These are phyloP conservation scores for Amphiprion percula DNA, from an alignment of 2,113 vertebrate species.

Conservation along the genomic window DNA sequence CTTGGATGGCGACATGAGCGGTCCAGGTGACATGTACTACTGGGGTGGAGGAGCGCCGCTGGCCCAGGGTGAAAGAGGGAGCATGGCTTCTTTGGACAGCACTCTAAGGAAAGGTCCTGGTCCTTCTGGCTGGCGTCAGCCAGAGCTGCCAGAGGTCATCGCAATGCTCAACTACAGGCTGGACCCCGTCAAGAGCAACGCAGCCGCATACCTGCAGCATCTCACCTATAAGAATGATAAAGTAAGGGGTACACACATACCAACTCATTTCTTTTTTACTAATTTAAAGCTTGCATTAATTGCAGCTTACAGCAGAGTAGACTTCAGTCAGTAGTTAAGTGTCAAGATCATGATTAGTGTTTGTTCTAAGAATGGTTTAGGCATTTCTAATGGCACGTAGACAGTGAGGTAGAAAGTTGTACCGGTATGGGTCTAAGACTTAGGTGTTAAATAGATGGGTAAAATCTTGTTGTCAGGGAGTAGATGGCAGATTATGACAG, in stretches of 20 bases:
- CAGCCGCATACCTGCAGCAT: slow-evolving; percentile 95
- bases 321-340: background rate
- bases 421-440: too few species aligned
- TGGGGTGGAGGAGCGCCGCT: slow-evolving; percentile 88
- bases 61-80: slow-evolving; percentile 92
- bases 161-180: slow-evolving; percentile 95
- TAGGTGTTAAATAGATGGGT: too few species aligned
- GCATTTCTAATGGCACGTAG: too few species aligned
- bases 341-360: background rate
- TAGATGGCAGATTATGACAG: too few species aligned
- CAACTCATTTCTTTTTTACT: fast-evolving
- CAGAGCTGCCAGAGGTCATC: slow-evolving; percentile 95
- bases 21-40: slow-evolving; percentile 89
- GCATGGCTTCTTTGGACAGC: slow-evolving; percentile 95
- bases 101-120: slow-evolving; percentile 88
- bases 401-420: too few species aligned
- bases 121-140: slow-evolving; percentile 90
- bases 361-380: background rate
- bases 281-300: background rate
- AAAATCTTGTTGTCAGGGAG: too few species aligned
- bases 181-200: slow-evolving; percentile 94
- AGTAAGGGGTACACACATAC: slow-evolving; percentile 60
- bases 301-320: background rate
- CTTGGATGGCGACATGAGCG: slow-evolving; percentile 90
- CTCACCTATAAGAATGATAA: slow-evolving; percentile 97